Conservation (phyloP, 2,888 invertebrate species). For the Fragum sueziense region DNA sequence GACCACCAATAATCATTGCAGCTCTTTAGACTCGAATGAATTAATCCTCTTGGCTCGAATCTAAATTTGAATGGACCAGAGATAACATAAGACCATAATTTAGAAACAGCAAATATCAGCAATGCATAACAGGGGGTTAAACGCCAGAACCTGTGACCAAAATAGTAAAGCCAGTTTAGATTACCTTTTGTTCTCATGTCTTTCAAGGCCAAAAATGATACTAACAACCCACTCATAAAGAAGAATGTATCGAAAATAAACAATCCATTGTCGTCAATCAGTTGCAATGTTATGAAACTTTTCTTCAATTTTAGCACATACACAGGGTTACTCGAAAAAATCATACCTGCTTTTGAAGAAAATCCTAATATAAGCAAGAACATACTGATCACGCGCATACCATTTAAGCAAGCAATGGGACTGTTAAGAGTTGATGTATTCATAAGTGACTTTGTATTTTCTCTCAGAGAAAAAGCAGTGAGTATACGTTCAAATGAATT, state of each 20-base stretch:
- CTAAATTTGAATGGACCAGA: constrained; percentile 54
- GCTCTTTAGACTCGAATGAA: neutral
- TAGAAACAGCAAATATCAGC: constrained; percentile 41
- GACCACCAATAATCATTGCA: constrained; percentile 76
- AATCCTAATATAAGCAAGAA: constrained; percentile 72
- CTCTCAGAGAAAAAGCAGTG: constrained; percentile 59
- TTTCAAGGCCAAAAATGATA: constrained; percentile 44
- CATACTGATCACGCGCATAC: constrained; percentile 84
- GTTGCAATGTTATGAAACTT: constrained; percentile 68
- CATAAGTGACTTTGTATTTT: constrained; percentile 60
- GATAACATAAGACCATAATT: constrained; percentile 30
- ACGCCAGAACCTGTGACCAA: constrained; percentile 65
- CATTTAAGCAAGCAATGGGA: constrained; percentile 87
- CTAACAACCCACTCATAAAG: constrained; percentile 64
- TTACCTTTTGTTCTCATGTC: constrained; percentile 34
- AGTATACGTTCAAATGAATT: neutral
- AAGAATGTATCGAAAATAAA: constrained; percentile 78
- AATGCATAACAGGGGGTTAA: constrained; percentile 59
- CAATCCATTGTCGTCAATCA: constrained; percentile 70
- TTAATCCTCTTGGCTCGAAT: constrained; percentile 13
- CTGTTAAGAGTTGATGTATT: constrained; percentile 54
- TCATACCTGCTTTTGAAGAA: constrained; percentile 63
- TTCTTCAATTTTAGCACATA: constrained; percentile 11
- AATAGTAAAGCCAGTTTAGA: constrained; percentile 47
- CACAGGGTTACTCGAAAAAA: constrained; percentile 49